A percentile compares a stretch with the other conserved stretches of the same genome.
Evolutionary conservation across 30 jellyfish, hydroid and myxozoan genomes (phyloP).

Genomic region (Chironex yamaguchii): DNA sequence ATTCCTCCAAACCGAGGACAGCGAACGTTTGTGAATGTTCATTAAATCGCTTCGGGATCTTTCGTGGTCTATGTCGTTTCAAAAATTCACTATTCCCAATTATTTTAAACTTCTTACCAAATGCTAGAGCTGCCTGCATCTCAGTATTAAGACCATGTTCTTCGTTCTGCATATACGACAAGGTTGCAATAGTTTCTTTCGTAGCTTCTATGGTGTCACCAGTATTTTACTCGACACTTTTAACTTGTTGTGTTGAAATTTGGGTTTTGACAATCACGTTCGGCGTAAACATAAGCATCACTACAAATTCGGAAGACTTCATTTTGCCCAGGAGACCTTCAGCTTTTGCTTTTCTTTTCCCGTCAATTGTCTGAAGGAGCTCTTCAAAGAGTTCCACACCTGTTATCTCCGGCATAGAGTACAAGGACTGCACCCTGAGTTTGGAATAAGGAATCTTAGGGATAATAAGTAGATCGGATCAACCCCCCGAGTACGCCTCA

Average conservation of each 20-base stretch:
- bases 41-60: neutral
- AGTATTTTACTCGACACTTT: neutral
- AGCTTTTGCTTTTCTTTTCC: neutral
- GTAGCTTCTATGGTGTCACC: conserved; percentile 14
- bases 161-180: conserved; percentile 4
- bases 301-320: neutral
- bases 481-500: too few relatives aligned
- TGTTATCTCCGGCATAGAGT: too few relatives aligned
- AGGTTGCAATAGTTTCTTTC: conserved; percentile 2
- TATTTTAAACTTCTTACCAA: neutral
- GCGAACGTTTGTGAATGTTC: neutral
- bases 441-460: too few relatives aligned
- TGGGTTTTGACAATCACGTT: conserved; percentile 1
- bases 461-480: too few relatives aligned
- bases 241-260: conserved; percentile 1
- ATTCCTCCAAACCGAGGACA: neutral
- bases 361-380: neutral
- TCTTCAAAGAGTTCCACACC: too few relatives aligned
- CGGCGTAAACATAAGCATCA: neutral
- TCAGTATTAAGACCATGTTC: neutral
- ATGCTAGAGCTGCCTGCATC: conserved; percentile 19
- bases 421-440: too few relatives aligned
- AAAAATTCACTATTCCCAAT: neutral
- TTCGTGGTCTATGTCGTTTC: conserved; percentile 1
- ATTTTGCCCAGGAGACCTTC: neutral